A percentile compares a stretch with the other conserved stretches of the same genome.
Conservation (phyloP, 1,140 invertebrate species). For the Plectrocnemia conspersa region DNA sequence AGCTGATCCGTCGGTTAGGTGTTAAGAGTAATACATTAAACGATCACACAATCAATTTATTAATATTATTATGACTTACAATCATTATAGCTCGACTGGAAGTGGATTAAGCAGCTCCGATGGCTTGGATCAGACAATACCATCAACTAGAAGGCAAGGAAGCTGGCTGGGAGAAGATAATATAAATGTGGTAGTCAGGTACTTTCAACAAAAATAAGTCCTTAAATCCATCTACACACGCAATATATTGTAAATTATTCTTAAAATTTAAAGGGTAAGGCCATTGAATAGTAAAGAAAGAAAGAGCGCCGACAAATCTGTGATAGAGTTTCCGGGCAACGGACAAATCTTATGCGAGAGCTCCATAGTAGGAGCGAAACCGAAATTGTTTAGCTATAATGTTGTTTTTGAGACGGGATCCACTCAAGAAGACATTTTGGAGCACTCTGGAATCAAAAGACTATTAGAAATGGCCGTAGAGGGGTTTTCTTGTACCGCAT, state of each 20-base stretch:
- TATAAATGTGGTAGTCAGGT: conserved; percentile 75
- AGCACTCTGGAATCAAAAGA: conserved; percentile 77
- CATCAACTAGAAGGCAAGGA: conserved; percentile 41
- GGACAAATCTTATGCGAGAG: conserved; percentile 66
- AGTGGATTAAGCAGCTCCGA: conserved; percentile 46
- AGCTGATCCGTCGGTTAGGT: background rate
- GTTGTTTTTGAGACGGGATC: conserved; percentile 85
- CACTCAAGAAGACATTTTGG: conserved; percentile 73
- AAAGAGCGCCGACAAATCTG: conserved; percentile 55
- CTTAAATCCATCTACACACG: background rate
- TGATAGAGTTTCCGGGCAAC: conserved; percentile 71
- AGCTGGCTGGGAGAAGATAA: conserved; percentile 62
- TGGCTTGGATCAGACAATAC: conserved; percentile 44
- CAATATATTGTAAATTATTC: too few species aligned
- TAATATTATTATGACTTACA: too few species aligned
- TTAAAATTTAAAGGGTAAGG: conserved; percentile 55
- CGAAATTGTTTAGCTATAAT: conserved; percentile 79
- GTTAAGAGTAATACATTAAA: background rate
- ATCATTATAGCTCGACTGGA: conserved; percentile 26
- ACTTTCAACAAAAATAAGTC: too few species aligned
- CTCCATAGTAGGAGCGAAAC: conserved; percentile 56
- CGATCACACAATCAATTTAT: too few species aligned
- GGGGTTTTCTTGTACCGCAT: conserved; percentile 88
- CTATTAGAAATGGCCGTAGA: conserved; percentile 89
- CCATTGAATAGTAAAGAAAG: conserved; percentile 66